phyloP scores from a whole-genome alignment of 2,797 vertebrate genomes.

The Paratrypauchen microcephalus region DNA sequence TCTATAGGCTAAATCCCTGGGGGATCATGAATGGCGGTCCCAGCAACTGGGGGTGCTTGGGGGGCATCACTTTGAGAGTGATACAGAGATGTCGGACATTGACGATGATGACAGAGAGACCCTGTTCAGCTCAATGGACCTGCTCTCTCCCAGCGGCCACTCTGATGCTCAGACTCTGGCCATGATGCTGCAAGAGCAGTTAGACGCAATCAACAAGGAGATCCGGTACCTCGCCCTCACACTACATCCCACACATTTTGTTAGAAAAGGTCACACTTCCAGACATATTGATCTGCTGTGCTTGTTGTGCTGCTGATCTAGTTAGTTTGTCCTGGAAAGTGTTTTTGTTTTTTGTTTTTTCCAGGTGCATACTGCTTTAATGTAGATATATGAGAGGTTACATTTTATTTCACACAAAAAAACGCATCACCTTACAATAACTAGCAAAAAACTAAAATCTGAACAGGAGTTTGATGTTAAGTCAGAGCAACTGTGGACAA shows the following conservation, averaged over 20 bases:
- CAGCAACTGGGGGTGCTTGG: conserved; percentile 90
- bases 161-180: conserved; percentile 97
- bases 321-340: conserved; percentile 21
- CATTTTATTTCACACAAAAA: too few relatives aligned
- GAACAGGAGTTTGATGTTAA: too few relatives aligned
- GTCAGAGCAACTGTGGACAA: too few relatives aligned
- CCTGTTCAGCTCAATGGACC: conserved; percentile 96
- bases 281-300: conserved; percentile 22
- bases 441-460: too few relatives aligned
- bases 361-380: conserved; percentile 1
- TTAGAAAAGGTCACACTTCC: conserved; percentile 4
- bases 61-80: conserved; percentile 93
- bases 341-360: too few relatives aligned
- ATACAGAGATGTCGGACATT: conserved; percentile 98
- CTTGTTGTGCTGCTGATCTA: conserved; percentile 10
- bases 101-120: conserved; percentile 97
- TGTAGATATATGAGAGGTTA: background rate
- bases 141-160: conserved; percentile 94
- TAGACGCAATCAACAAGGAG: conserved; percentile 99
- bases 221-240: conserved; percentile 81
- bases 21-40: conserved; percentile 95
- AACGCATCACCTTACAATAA: too few relatives aligned
- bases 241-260: background rate
- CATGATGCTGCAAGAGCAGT: conserved; percentile 99
- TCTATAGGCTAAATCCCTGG: conserved; percentile 90